phyloP scores from a whole-genome alignment of 2,888 invertebrate genomes.

The Cecidostiba fungosa region DNA sequence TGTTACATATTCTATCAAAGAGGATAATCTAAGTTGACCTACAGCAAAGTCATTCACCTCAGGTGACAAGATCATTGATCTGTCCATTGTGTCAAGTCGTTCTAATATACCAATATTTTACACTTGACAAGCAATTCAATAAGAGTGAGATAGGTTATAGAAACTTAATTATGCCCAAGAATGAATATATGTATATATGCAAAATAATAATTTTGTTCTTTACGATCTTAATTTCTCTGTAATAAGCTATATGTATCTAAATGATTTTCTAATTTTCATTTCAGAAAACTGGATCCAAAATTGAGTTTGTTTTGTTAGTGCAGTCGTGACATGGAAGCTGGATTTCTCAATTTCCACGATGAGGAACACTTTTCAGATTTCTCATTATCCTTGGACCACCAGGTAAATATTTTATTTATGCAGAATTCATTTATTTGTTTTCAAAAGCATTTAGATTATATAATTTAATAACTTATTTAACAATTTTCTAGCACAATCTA shows the following conservation, averaged over 20 bases:
- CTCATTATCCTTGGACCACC: conserved; percentile 73
- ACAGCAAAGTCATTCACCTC: background rate
- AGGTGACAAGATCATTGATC: background rate
- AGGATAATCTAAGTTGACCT: background rate
- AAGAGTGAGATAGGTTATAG: background rate
- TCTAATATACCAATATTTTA: background rate
- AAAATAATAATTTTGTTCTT: background rate
- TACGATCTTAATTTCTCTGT: background rate
- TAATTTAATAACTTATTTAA: background rate
- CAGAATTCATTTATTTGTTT: background rate
- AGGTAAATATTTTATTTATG: conserved; percentile 49
- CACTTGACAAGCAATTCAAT: background rate
- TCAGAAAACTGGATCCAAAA: conserved; percentile 59
- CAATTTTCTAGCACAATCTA: conserved; percentile 57
- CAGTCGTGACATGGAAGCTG: conserved; percentile 80
- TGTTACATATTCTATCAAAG: background rate
- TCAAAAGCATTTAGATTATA: background rate
- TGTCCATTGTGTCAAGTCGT: background rate
- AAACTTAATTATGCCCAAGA: background rate
- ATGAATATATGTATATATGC: too few species aligned
- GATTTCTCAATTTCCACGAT: conserved; percentile 81
- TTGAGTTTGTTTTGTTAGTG: conserved; percentile 39
- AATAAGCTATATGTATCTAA: background rate
- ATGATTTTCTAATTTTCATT: conserved; percentile 10
- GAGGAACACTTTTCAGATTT: conserved; percentile 81